A percentile compares a stretch with the other conserved stretches of the same genome.
These are phyloP conservation scores for mouse (Mus musculus) DNA, from an alignment of 2,113 vertebrate genomes.

Conservation along the genomic window DNA sequence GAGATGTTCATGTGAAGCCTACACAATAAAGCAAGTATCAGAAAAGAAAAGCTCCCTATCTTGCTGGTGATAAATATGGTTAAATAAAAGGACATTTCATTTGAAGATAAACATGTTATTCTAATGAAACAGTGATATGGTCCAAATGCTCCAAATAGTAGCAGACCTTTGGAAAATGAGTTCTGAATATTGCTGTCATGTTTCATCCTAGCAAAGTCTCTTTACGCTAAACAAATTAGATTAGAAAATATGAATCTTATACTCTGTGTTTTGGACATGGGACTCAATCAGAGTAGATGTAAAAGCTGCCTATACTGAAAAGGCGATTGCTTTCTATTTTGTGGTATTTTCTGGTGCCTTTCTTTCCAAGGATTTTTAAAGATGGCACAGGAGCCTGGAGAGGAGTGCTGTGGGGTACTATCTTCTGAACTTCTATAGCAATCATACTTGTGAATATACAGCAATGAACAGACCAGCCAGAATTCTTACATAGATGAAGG, in stretches of 20 bases:
- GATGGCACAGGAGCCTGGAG: neutral
- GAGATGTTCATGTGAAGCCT: slow-evolving; percentile 39
- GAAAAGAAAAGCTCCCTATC: slow-evolving; percentile 46
- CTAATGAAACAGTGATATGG: slow-evolving; percentile 16
- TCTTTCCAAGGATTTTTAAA: slow-evolving; percentile 1
- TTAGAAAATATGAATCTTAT: slow-evolving; percentile 37
- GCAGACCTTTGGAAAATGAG: slow-evolving; percentile 42
- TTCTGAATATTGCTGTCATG: slow-evolving; percentile 30
- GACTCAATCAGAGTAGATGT: slow-evolving; percentile 16
- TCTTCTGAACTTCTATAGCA: neutral
- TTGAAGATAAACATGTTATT: slow-evolving; percentile 44
- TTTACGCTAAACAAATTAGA: slow-evolving; percentile 39
- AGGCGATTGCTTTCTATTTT: slow-evolving; percentile 50
- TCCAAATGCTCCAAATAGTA: slow-evolving; percentile 3
- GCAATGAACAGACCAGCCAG: neutral
- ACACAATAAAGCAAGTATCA: slow-evolving; percentile 12
- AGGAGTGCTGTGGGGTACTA: neutral
- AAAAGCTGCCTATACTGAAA: slow-evolving; percentile 42
- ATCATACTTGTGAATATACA: neutral
- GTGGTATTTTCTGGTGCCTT: slow-evolving; percentile 21
- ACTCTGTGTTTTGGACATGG: slow-evolving; percentile 25
- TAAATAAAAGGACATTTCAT: slow-evolving; percentile 44
- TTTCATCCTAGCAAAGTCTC: slow-evolving; percentile 59
- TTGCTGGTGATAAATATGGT: slow-evolving; percentile 18
- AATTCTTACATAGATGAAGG: neutral